phyloP scores from a whole-genome alignment of 2,797 vertebrate genomes.

The Pelochelys cantorii region DNA sequence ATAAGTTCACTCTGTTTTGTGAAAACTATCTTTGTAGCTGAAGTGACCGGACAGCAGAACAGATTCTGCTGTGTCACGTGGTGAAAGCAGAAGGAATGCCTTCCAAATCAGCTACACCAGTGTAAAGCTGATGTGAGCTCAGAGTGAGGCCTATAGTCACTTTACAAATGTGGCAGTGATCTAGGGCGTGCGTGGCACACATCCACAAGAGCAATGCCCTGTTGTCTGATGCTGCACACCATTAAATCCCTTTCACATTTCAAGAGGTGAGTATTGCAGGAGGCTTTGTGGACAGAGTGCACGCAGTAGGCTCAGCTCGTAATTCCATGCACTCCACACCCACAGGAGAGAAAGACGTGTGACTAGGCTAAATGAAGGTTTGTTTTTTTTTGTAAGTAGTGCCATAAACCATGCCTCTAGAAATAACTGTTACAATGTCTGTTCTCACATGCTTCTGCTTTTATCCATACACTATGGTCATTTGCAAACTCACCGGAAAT shows the following conservation, averaged over 20 bases:
- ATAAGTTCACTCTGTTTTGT: constrained; percentile 21
- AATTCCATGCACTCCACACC: not conserved
- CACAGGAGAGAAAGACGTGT: not conserved
- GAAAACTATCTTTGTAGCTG: not conserved
- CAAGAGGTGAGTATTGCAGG: not conserved
- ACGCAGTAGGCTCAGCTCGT: rapidly evolving
- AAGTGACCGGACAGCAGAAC: not conserved
- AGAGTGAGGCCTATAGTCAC: not conserved
- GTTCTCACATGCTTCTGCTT: not conserved
- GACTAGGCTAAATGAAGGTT: not conserved
- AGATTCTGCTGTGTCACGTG: not conserved
- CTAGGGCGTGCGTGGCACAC: not conserved
- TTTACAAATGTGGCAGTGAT: not conserved
- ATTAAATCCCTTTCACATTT: not conserved
- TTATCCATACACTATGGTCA: not conserved
- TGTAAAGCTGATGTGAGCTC: not conserved
- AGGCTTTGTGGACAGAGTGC: rapidly evolving
- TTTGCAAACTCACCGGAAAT: not conserved
- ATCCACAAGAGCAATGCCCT: not conserved
- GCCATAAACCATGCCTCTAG: not conserved
- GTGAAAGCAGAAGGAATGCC: not conserved
- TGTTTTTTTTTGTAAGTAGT: not conserved
- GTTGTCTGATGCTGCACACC: not conserved
- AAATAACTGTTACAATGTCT: not conserved
- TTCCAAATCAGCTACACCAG: not conserved